Evolutionary conservation across 2,888 invertebrate genomes (phyloP).

Genomic region (Apamea epomidion): DNA sequence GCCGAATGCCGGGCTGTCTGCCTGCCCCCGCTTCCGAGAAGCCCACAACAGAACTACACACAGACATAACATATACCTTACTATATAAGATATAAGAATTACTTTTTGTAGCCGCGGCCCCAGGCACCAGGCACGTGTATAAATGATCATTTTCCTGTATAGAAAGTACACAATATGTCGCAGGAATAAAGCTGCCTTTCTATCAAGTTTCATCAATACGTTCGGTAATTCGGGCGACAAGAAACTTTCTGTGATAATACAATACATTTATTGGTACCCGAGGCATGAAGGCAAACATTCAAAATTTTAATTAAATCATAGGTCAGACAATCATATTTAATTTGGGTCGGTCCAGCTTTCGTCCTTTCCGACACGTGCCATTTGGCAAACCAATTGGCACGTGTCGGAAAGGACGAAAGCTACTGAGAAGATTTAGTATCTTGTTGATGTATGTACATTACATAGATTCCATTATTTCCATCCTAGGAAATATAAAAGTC

Average conservation of each 20-base stretch:
- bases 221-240: not conserved
- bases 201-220: not conserved
- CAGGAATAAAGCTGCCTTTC: not conserved
- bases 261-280: not conserved
- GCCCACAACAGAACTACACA: not conserved
- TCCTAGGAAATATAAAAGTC: not conserved
- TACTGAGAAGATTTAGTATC: not conserved
- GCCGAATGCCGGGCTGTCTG: slow-evolving; percentile 60
- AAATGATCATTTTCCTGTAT: slow-evolving; percentile 4
- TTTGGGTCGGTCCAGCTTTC: not conserved
- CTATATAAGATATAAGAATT: not conserved
- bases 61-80: slow-evolving; percentile 3
- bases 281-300: not conserved
- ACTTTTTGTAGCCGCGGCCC: not conserved
- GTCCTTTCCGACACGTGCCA: too few relatives aligned
- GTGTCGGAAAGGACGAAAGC: not conserved
- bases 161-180: not conserved
- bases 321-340: not conserved
- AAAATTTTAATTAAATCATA: not conserved
- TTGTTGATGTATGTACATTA: not conserved
- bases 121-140: not conserved
- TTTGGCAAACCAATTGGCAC: not conserved
- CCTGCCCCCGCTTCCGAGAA: slow-evolving; percentile 49
- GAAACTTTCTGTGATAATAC: not conserved
- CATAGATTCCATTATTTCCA: not conserved